phyloP scores from a whole-genome alignment of 1,140 invertebrate genomes.

The Aphelenchoides besseyi region DNA sequence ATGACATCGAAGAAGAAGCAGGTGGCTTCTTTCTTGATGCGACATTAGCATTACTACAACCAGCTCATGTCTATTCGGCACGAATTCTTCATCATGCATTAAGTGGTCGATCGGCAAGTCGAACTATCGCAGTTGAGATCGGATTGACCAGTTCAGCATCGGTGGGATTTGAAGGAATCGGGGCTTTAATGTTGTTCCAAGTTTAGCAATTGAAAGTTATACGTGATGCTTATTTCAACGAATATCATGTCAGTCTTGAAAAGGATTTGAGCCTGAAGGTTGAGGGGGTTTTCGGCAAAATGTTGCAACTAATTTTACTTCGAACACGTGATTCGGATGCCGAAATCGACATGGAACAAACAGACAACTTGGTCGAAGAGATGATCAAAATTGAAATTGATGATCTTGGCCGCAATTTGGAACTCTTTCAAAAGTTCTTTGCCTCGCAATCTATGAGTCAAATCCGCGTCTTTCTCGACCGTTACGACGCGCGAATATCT shows the following conservation, averaged over 20 bases:
- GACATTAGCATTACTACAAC: constrained; percentile 37
- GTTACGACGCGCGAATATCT: constrained; percentile 29
- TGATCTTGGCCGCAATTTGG: constrained; percentile 48
- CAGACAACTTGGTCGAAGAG: constrained; percentile 28
- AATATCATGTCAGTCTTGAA: constrained; percentile 44
- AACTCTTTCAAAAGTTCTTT: constrained; percentile 44
- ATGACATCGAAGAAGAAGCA: constrained; percentile 50
- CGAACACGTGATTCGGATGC: constrained; percentile 34
- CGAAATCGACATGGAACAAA: constrained; percentile 42
- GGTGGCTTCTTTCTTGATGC: constrained; percentile 49
- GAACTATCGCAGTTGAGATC: constrained; percentile 44
- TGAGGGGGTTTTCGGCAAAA: constrained; percentile 52
- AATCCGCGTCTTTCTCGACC: constrained; percentile 46
- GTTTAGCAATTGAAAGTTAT: constrained; percentile 53
- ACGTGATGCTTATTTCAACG: constrained; percentile 43
- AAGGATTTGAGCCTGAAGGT: constrained; percentile 45
- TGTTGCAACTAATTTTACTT: constrained; percentile 39
- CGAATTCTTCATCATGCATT: constrained; percentile 38
- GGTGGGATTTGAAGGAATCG: constrained; percentile 23
- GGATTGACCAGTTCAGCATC: constrained; percentile 38
- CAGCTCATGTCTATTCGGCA: constrained; percentile 49
- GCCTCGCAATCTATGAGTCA: constrained; percentile 34
- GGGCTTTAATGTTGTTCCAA: neutral
- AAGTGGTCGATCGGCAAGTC: constrained; percentile 27
- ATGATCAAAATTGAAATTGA: constrained; percentile 37